Evolutionary conservation across 2,797 vertebrate species (phyloP).

Genomic region (Coccyzus lansbergi): DNA sequence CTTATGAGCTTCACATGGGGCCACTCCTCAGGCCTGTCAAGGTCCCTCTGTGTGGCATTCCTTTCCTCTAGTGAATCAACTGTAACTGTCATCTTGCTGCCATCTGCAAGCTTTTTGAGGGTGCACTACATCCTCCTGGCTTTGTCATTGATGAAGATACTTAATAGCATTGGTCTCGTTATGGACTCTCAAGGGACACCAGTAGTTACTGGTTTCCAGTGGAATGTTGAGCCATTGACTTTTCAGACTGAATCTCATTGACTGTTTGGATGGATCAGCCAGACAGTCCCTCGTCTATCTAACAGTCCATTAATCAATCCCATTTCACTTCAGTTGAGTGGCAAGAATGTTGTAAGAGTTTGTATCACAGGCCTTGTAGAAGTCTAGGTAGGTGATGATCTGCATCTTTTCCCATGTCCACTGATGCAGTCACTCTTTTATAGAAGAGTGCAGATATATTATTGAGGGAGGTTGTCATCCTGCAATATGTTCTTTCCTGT

Average conservation of each 20-base stretch:
- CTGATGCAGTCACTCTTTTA: background rate
- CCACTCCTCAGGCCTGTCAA: too few relatives aligned
- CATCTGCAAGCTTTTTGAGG: background rate
- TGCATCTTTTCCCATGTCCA: background rate
- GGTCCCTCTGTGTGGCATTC: too few relatives aligned
- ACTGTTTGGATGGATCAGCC: background rate
- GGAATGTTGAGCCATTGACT: background rate
- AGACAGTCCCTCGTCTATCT: background rate
- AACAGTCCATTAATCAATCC: background rate
- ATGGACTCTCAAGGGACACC: too few relatives aligned
- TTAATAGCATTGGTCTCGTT: too few relatives aligned
- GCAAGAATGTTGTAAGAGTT: background rate
- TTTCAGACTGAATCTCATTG: background rate
- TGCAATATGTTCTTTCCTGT: background rate
- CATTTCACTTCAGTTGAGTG: fast-evolving
- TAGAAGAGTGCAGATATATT: background rate
- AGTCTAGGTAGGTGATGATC: background rate
- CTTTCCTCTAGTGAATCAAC: too few relatives aligned
- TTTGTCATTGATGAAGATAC: background rate
- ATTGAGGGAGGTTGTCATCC: background rate
- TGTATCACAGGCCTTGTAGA: background rate
- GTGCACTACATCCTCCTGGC: background rate
- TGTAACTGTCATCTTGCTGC: too few relatives aligned
- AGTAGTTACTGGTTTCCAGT: background rate
- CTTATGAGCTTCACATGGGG: too few relatives aligned